Base-by-base conservation (phyloP, 2,797 vertebrate genomes). In the Buceros bicornis region DNA sequence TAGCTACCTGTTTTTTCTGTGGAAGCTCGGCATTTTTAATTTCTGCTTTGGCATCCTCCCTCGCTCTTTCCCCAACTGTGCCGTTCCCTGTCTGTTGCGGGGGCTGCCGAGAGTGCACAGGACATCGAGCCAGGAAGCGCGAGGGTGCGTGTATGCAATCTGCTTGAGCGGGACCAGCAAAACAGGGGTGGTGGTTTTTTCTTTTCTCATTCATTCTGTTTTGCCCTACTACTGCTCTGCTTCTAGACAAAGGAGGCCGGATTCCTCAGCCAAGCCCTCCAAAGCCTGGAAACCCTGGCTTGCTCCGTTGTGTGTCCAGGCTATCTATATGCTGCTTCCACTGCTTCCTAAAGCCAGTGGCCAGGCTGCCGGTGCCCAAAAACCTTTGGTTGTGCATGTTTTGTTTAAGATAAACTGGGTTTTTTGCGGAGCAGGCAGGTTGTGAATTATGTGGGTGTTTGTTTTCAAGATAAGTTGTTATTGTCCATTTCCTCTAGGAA, bases 211-310 rank as follows among this genome's bases (percentile, higher is more conserved):
- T 87, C 81, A 24, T 76, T 73, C 29, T 2, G 3, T 78, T 84
- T 88, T n/a, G 62, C 80, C 45, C 53, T 74, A 22, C 64, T 40
- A 65, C 78, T 53, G 67, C 81, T 89, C 74, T 67, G 21, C 86
- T 82, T 26, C 53, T 15, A 84, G 70, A 94, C 92, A 95, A 92
- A 91, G 84, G 84, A 88, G 56, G 40, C 16, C 0, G 5, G 78
- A 94, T 97, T 95, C 89, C 51, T 89, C 64, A 0, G n/a, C 60
- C 2, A 2, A 93, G 58, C 64, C 53, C 67, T 86, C 64, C 64
- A 92, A 61, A 95, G 77, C 90, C 82, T 96, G 72, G 92, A 94
- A 96, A 95, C 87, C 90, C 82, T 62, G 85, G 45, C 70, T 83
- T 37, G 70, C 81, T 89, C 87, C 65, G 50, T 78, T 89, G 86